phyloP scores from a whole-genome alignment of 1,140 invertebrate species.

The Scylla paramamosain region DNA sequence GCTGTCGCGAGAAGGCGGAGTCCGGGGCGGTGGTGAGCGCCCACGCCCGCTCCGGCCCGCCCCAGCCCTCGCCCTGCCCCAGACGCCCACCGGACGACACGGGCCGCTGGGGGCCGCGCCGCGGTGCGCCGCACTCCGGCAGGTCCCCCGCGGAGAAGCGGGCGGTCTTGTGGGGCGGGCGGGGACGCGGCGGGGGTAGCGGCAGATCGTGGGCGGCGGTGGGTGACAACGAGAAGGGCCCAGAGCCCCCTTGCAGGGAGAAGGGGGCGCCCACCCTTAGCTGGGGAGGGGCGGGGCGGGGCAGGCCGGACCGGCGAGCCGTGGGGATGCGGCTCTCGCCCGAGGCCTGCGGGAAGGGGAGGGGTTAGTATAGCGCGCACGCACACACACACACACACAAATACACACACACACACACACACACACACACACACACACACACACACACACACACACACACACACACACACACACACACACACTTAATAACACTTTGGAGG shows the following conservation, averaged over 20 bases:
- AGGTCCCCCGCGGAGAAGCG: constrained; percentile 48
- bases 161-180: constrained; percentile 34
- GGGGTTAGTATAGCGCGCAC: background rate
- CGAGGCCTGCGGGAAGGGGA: constrained; percentile 51
- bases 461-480: background rate
- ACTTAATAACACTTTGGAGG: too few relatives aligned
- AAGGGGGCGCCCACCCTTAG: constrained; percentile 39
- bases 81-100: constrained; percentile 32
- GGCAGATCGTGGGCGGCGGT: background rate
- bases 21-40: constrained; percentile 54
- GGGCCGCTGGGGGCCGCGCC: constrained; percentile 36
- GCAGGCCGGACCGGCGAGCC: constrained; percentile 67
- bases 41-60: constrained; percentile 56
- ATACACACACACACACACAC: background rate
- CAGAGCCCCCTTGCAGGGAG: constrained; percentile 25
- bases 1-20: constrained; percentile 74
- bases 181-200: background rate
- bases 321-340: constrained; percentile 71
- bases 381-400: constrained; percentile 42
- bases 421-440: background rate
- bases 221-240: background rate
- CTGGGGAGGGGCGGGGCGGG: constrained; percentile 51
- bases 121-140: constrained; percentile 9
- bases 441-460: background rate
- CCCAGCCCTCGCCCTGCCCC: constrained; percentile 51